Conservation (phyloP, 2,113 vertebrate genomes). For the Cephalophus harveyi region DNA sequence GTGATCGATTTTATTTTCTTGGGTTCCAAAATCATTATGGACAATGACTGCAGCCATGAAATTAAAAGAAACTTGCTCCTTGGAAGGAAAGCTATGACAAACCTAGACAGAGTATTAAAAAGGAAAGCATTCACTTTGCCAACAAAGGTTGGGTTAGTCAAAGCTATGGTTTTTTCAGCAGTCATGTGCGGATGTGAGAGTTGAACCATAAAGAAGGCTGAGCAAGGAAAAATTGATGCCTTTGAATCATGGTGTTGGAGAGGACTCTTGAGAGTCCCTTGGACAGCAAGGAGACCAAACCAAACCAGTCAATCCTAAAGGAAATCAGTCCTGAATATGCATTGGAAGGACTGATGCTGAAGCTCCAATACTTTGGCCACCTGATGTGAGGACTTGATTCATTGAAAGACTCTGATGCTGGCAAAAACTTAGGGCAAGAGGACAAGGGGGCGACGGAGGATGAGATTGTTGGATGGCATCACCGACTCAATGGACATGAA, state of each 20-base stretch:
- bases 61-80: background rate
- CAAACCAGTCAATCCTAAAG: background rate
- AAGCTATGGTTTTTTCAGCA: background rate
- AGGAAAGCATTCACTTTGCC: background rate
- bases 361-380: background rate
- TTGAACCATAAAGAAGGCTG: background rate
- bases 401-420: background rate
- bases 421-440: background rate
- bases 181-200: background rate
- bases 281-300: background rate
- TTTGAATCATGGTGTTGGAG: background rate
- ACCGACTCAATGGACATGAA: background rate
- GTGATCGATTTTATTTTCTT: background rate
- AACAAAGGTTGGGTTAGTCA: background rate
- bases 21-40: background rate
- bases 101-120: background rate
- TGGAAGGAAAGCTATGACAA: background rate
- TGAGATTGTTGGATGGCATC: background rate
- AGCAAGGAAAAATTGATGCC: background rate
- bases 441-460: background rate
- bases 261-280: background rate
- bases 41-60: background rate
- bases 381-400: background rate
- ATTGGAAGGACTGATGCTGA: background rate
- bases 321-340: background rate